phyloP scores from a whole-genome alignment of 2,888 invertebrate species.

The Parelbella ahira region DNA sequence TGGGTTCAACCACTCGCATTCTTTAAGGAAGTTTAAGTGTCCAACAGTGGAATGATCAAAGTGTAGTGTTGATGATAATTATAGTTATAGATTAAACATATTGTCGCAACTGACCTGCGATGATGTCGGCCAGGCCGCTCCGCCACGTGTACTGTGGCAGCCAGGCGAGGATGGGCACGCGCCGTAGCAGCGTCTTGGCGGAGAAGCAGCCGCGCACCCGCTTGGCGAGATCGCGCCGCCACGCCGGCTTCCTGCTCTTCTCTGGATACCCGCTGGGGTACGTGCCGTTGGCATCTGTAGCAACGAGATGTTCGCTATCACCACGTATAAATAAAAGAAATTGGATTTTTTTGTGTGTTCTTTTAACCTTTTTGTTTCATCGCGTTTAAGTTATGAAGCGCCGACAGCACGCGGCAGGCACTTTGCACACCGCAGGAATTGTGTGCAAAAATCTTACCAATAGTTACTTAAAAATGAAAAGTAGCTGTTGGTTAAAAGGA shows the following conservation, averaged over 20 bases:
- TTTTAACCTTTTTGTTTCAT: too few relatives aligned
- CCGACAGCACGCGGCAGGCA: background rate
- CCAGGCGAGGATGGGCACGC: conserved; percentile 85
- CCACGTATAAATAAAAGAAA: background rate
- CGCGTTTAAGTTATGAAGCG: too few relatives aligned
- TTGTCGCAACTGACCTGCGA: conserved; percentile 82
- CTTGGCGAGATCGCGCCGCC: conserved; percentile 54
- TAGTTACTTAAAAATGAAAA: too few relatives aligned
- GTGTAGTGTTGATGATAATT: too few relatives aligned
- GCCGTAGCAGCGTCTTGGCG: conserved; percentile 81
- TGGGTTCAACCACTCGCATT: too few relatives aligned
- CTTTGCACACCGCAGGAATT: too few relatives aligned
- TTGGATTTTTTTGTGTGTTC: too few relatives aligned
- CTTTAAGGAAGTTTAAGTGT: too few relatives aligned
- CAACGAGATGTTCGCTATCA: conserved; percentile 27
- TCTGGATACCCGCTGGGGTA: conserved; percentile 42
- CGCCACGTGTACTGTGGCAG: conserved; percentile 83
- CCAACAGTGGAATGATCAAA: too few relatives aligned
- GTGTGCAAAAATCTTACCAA: too few relatives aligned
- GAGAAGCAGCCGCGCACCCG: conserved; percentile 79
- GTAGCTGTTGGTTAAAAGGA: too few relatives aligned
- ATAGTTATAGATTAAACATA: too few relatives aligned
- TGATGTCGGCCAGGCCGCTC: conserved; percentile 86
- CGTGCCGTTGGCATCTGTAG: conserved; percentile 50
- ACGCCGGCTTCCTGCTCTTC: conserved; percentile 37